phyloP scores from a whole-genome alignment of 1,140 invertebrate genomes.

The Drosophila sproati region DNA sequence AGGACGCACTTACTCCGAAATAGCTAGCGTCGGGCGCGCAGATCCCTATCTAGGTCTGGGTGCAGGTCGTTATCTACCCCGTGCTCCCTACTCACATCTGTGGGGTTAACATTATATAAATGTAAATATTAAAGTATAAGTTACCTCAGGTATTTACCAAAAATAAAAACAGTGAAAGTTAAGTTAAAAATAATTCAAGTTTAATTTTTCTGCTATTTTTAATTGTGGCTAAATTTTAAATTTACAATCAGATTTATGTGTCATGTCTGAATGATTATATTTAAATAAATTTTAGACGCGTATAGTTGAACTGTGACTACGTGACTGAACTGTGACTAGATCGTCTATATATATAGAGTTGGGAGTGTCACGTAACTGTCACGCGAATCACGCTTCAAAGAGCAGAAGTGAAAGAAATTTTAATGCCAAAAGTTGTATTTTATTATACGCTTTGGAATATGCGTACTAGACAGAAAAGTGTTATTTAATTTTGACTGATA shows the following conservation, averaged over 20 bases:
- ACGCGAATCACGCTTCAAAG: slow-evolving; percentile 36
- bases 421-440: too few relatives aligned
- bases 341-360: slow-evolving; percentile 19
- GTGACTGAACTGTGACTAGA: slow-evolving; percentile 53
- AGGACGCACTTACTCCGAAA: slow-evolving; percentile 67
- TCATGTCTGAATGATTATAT: too few relatives aligned
- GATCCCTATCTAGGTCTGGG: slow-evolving; percentile 60
- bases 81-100: slow-evolving; percentile 30
- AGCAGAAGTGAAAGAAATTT: not conserved
- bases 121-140: not conserved
- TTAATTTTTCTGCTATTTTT: too few relatives aligned
- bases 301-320: slow-evolving; percentile 26
- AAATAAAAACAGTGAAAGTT: slow-evolving; percentile 4
- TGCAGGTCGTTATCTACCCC: slow-evolving; percentile 49
- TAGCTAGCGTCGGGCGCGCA: slow-evolving; percentile 46
- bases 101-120: slow-evolving; percentile 48
- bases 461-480: too few relatives aligned
- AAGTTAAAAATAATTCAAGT: not conserved
- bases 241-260: too few relatives aligned
- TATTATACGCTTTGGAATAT: too few relatives aligned
- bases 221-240: too few relatives aligned
- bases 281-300: slow-evolving; percentile 24
- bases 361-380: slow-evolving; percentile 43
- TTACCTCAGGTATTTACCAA: not conserved
- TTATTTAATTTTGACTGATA: too few relatives aligned